Conservation (phyloP, 2,113 vertebrate species). For the Hypomesus transpacificus region DNA sequence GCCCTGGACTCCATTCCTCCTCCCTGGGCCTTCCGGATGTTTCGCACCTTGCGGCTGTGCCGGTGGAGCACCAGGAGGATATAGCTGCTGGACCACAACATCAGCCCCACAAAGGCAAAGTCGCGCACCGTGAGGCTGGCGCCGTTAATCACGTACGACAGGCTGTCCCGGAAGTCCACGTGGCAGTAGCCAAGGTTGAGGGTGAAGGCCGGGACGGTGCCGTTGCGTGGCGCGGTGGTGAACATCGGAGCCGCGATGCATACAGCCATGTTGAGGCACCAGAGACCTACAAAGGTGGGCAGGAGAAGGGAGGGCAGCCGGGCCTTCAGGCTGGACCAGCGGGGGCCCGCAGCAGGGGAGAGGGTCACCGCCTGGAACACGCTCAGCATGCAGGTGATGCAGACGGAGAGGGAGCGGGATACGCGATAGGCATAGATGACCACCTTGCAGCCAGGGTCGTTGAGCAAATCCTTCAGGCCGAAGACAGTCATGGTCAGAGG, state of each 20-base stretch:
- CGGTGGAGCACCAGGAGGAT: conserved; percentile 70
- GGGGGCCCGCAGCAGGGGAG: conserved; percentile 43
- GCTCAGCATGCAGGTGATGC: conserved; percentile 75
- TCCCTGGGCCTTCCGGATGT: conserved; percentile 56
- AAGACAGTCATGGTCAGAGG: conserved; percentile 77
- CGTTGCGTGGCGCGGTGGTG: conserved; percentile 70
- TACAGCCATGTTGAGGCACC: conserved; percentile 73
- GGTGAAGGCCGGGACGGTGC: conserved; percentile 68
- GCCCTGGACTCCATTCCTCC: conserved; percentile 64
- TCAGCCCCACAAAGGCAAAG: conserved; percentile 70
- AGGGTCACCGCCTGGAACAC: conserved; percentile 72
- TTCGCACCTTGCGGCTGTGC: conserved; percentile 59
- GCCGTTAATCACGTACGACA: conserved; percentile 74
- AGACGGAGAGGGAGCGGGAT: conserved; percentile 72
- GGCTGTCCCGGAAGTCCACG: conserved; percentile 69
- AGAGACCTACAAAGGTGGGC: conserved; percentile 65
- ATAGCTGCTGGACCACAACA: conserved; percentile 71
- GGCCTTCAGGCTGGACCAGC: conserved; percentile 55
- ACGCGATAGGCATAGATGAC: conserved; percentile 75
- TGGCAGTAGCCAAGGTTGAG: conserved; percentile 75
- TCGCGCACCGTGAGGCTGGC: conserved; percentile 65
- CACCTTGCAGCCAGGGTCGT: conserved; percentile 71
- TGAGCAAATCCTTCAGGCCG: conserved; percentile 62
- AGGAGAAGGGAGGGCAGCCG: conserved; percentile 58
- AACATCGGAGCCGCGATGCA: conserved; percentile 71